Evolutionary conservation across 2,113 vertebrate species (phyloP).

Genomic region (Hirundichthys speculiger): DNA sequence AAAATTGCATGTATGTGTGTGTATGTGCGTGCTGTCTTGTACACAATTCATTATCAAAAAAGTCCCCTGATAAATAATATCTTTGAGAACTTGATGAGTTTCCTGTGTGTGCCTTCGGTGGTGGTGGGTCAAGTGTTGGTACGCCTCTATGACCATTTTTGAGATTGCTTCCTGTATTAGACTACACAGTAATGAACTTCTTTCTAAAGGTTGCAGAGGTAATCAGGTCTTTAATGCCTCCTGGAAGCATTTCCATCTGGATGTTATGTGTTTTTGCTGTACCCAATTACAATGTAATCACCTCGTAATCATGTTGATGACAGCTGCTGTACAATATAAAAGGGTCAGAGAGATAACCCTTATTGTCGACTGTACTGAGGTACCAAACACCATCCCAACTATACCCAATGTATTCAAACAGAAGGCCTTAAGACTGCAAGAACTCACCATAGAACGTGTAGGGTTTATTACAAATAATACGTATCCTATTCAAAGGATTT

Average conservation of each 20-base stretch:
- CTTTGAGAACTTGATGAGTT: constrained; percentile 4
- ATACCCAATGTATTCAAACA: constrained; percentile 2
- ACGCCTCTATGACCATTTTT: constrained; percentile 33
- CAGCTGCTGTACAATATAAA: constrained; percentile 49
- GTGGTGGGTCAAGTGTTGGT: constrained; percentile 28
- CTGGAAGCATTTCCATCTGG: constrained; percentile 52
- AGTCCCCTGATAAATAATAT: constrained; percentile 5
- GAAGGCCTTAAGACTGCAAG: neutral
- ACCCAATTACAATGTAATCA: constrained; percentile 70
- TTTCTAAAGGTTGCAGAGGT: constrained; percentile 46
- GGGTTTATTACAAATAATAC: neutral
- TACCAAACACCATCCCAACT: constrained; percentile 7
- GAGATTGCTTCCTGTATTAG: constrained; percentile 28
- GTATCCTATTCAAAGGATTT: neutral
- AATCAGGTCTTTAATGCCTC: constrained; percentile 61
- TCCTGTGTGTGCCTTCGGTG: neutral
- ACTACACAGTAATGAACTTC: constrained; percentile 49
- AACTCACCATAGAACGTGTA: neutral
- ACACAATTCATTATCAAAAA: constrained; percentile 3
- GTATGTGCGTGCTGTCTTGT: neutral
- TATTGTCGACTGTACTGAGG: constrained; percentile 31
- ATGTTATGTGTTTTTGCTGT: constrained; percentile 57
- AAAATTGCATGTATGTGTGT: neutral
- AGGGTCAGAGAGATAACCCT: constrained; percentile 65
- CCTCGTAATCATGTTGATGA: constrained; percentile 58